Evolutionary conservation across 2,797 vertebrate genomes (phyloP).

Genomic region (Chloroceryle amazona): DNA sequence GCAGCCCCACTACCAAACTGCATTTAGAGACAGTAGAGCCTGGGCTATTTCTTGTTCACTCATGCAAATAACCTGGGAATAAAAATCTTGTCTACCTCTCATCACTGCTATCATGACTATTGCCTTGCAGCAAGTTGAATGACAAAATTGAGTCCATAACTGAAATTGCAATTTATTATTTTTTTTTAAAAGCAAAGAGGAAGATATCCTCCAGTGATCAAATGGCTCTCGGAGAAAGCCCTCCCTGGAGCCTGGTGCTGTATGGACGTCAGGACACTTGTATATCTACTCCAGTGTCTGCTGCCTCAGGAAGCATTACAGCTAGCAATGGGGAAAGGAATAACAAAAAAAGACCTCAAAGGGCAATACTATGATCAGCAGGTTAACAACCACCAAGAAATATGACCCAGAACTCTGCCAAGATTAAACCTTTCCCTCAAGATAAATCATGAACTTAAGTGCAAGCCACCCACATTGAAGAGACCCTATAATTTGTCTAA

Average conservation of each 20-base stretch:
- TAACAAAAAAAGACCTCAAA: neutral
- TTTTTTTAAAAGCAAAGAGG: neutral
- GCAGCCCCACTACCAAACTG: neutral
- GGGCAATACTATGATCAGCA: neutral
- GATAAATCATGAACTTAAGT: neutral
- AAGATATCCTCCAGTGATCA: neutral
- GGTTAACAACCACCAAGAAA: neutral
- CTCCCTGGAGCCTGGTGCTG: neutral
- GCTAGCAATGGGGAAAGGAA: neutral
- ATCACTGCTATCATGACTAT: neutral
- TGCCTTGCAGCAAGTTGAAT: neutral
- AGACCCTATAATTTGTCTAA: neutral
- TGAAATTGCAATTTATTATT: neutral
- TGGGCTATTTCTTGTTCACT: neutral
- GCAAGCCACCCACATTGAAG: neutral
- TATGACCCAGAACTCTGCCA: neutral
- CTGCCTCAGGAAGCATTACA: neutral
- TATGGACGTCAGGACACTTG: neutral
- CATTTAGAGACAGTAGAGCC: neutral
- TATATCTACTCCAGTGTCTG: neutral
- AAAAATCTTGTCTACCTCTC: neutral
- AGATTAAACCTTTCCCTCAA: neutral
- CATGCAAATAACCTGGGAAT: neutral
- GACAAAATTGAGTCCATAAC: neutral
- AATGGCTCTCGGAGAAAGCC: neutral